A percentile compares a stretch with the other conserved stretches of the same genome.
Evolutionary conservation across 1,140 invertebrate species (phyloP).

Genomic region (Platyscapa corneri): DNA sequence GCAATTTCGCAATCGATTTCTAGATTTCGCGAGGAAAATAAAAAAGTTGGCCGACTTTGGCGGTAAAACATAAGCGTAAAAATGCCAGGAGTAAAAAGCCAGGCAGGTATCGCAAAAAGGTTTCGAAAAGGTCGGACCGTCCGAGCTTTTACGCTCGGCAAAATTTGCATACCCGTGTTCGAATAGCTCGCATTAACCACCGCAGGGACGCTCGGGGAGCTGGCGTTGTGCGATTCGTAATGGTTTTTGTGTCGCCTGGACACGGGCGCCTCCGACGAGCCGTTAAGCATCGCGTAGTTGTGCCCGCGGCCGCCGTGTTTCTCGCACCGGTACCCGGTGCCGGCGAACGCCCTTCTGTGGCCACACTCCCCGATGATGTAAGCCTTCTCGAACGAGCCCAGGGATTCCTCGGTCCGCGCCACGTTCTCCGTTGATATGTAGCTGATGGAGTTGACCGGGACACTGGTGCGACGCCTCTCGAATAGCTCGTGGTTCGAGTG

Average conservation of each 20-base stretch:
- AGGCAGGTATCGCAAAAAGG: too few species aligned
- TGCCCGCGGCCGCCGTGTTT: conserved; percentile 67
- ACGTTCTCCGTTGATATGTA: conserved; percentile 70
- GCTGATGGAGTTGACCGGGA: conserved; percentile 67
- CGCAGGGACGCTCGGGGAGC: conserved; percentile 69
- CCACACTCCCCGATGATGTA: conserved; percentile 69
- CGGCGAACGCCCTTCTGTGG: conserved; percentile 54
- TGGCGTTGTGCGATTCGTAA: conserved; percentile 65
- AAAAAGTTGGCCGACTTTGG: too few species aligned
- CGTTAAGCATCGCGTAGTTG: conserved; percentile 69
- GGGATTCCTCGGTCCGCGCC: conserved; percentile 57
- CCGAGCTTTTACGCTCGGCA: too few species aligned
- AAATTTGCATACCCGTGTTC: conserved; percentile 62
- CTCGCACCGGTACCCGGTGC: conserved; percentile 67
- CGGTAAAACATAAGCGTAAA: too few species aligned
- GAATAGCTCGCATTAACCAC: conserved; percentile 67
- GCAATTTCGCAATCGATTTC: too few species aligned
- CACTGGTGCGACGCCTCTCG: conserved; percentile 66
- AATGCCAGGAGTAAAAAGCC: too few species aligned
- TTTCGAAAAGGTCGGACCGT: too few species aligned
- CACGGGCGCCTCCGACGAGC: conserved; percentile 58
- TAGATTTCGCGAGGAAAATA: too few species aligned
- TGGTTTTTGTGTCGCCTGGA: conserved; percentile 48
- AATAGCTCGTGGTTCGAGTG: conserved; percentile 70
- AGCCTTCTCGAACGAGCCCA: conserved; percentile 62